Percentiles rank a stretch among this genome's conserved stretches.
Conservation (phyloP, 1,140 invertebrate species). For the Orussus abietinus region DNA sequence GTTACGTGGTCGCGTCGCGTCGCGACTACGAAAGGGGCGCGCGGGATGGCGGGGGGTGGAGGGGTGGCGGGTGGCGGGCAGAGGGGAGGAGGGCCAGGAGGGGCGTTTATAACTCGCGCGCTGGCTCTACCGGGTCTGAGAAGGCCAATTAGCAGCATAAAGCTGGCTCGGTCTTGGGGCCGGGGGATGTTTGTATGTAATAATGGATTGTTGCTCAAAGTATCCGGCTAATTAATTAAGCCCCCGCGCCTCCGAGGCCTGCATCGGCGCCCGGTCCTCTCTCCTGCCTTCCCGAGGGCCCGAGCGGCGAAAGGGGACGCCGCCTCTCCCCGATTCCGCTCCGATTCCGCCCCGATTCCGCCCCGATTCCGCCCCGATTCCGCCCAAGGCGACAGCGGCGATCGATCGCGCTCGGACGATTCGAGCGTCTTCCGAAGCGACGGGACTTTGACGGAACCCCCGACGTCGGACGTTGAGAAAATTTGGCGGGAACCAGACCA, state of each 20-base stretch:
- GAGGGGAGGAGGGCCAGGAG: background rate
- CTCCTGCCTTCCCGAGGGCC: conserved; percentile 5
- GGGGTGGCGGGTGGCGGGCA: conserved; percentile 26
- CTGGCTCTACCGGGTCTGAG: conserved; percentile 44
- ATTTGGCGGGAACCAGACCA: too few species aligned
- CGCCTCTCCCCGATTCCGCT: conserved; percentile 2
- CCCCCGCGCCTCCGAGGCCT: conserved; percentile 35
- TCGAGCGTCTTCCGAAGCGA: too few species aligned
- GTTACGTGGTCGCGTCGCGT: too few species aligned
- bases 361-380: background rate
- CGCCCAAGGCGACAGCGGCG: too few species aligned
- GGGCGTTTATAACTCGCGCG: conserved; percentile 48
- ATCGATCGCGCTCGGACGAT: too few species aligned
- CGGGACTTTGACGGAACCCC: too few species aligned
- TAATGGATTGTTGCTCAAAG: conserved; percentile 56
- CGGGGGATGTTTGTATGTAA: conserved; percentile 51
- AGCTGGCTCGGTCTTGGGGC: conserved; percentile 43
- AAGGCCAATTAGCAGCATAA: conserved; percentile 55
- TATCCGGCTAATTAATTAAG: conserved; percentile 56
- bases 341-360: background rate
- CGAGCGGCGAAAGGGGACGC: too few species aligned
- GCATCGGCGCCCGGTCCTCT: conserved; percentile 22
- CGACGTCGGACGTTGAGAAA: too few species aligned
- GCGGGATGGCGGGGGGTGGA: background rate
- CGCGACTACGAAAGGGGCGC: background rate